These are phyloP conservation scores for Apostichopus japonicus DNA, from an alignment of 35 echinoderm and acorn worm genomes.

Conservation along the genomic window DNA sequence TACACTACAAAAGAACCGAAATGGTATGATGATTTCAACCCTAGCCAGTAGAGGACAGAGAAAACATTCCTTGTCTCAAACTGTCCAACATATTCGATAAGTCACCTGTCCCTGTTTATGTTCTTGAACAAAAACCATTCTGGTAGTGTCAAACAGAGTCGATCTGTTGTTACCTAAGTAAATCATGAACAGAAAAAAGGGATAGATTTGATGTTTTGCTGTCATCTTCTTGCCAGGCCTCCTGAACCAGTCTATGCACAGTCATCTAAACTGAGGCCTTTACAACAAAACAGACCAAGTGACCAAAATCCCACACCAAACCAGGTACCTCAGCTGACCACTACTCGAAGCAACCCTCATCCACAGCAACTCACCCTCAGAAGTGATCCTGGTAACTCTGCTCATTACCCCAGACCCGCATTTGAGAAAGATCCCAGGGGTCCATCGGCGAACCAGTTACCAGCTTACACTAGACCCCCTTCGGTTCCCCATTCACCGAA, in stretches of 20 bases:
- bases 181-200: too few species aligned
- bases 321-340: background rate
- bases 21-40: too few species aligned
- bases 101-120: too few species aligned
- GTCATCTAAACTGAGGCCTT: constrained; percentile 55
- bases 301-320: constrained; percentile 21
- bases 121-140: too few species aligned
- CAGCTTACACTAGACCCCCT: constrained; percentile 38
- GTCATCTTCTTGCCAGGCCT: background rate
- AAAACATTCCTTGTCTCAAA: too few species aligned
- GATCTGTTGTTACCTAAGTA: too few species aligned
- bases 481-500: background rate
- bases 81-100: too few species aligned
- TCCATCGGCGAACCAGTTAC: background rate
- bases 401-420: constrained; percentile 8
- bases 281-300: constrained; percentile 22
- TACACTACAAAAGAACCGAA: too few species aligned
- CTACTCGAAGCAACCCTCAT: background rate
- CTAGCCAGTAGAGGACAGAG: too few species aligned
- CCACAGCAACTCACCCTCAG: background rate
- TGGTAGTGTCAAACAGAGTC: too few species aligned
- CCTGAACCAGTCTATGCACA: constrained; percentile 75
- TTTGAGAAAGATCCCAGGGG: constrained; percentile 12
- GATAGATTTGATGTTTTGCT: background rate
- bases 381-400: background rate